A percentile compares a stretch with the other conserved stretches of the same genome.
phyloP scores from a whole-genome alignment of 64 coral and sea anemone genomes.

The Pocillopora damicornis region DNA sequence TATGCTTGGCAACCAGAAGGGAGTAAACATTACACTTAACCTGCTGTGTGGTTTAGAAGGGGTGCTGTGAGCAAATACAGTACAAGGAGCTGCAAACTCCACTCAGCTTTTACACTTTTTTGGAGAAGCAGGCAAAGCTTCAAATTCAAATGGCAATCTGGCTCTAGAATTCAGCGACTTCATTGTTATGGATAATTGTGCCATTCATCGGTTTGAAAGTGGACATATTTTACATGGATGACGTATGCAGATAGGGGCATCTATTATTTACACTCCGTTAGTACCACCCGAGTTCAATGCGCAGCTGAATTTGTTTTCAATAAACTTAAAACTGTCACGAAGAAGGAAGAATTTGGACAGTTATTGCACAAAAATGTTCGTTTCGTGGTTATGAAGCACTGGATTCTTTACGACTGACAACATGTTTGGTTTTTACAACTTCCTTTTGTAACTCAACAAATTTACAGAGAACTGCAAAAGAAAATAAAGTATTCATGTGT shows the following conservation, averaged over 20 bases:
- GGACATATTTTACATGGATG: conserved; percentile 35
- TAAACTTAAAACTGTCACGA: conserved; percentile 52
- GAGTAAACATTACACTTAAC: conserved; percentile 52
- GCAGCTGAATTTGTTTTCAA: not conserved
- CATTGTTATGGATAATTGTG: conserved; percentile 53
- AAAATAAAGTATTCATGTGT: too few relatives aligned
- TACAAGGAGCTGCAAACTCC: conserved; percentile 45
- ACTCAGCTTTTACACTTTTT: conserved; percentile 43
- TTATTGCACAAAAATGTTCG: conserved; percentile 23
- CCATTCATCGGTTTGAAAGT: conserved; percentile 46
- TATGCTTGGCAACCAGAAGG: conserved; percentile 31
- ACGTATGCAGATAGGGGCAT: conserved; percentile 40
- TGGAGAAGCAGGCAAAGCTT: conserved; percentile 40
- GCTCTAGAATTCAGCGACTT: conserved; percentile 42
- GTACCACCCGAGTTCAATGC: too few relatives aligned
- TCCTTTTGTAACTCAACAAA: too few relatives aligned
- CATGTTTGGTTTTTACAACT: conserved; percentile 35
- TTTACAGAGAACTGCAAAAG: too few relatives aligned
- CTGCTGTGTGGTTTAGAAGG: conserved; percentile 62
- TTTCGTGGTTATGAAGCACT: conserved; percentile 1
- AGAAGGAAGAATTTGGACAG: conserved; percentile 40
- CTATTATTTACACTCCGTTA: not conserved
- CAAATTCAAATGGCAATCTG: conserved; percentile 38
- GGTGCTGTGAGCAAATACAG: conserved; percentile 62
- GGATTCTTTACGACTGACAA: conserved; percentile 2